A percentile compares a stretch with the other conserved stretches of the same genome.
Evolutionary conservation across 2,797 vertebrate genomes (phyloP).

Genomic region (Kryptolebias ocellatus): DNA sequence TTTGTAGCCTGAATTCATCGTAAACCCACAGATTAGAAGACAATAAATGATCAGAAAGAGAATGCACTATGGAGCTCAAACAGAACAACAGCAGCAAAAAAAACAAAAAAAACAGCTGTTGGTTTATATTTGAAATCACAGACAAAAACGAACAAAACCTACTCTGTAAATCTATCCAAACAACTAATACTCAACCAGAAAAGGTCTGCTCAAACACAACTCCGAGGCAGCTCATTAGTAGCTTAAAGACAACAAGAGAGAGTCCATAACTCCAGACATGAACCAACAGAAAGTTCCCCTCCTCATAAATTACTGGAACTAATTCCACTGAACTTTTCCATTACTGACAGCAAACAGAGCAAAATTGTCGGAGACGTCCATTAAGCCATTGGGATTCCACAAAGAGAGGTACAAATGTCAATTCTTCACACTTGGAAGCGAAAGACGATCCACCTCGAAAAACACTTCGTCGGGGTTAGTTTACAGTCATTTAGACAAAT

Average conservation of each 20-base stretch:
- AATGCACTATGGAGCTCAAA: not conserved
- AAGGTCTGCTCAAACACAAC: not conserved
- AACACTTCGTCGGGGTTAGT: not conserved
- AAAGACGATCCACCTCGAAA: conserved; percentile 10
- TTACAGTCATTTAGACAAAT: not conserved
- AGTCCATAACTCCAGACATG: not conserved
- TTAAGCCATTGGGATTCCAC: conserved; percentile 1
- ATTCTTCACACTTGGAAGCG: not conserved
- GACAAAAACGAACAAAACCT: conserved; percentile 2
- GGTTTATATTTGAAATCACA: not conserved
- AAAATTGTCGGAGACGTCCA: conserved; percentile 1
- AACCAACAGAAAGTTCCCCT: conserved; percentile 4
- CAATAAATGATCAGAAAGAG: not conserved
- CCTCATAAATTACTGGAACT: conserved; percentile 8
- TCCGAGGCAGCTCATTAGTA: not conserved
- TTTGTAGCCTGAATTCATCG: no score
- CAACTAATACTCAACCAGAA: not conserved
- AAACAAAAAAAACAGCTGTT: not conserved
- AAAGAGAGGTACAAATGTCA: not conserved
- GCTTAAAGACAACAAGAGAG: conserved; percentile 1
- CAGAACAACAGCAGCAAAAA: not conserved
- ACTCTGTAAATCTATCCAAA: not conserved
- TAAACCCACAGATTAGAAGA: no score
- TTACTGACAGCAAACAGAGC: conserved; percentile 14
- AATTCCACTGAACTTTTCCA: conserved; percentile 8